These are phyloP conservation scores for Ianthella basta DNA, from an alignment of 37 sponge, comb jelly and placozoan genomes.

Conservation along the genomic window DNA sequence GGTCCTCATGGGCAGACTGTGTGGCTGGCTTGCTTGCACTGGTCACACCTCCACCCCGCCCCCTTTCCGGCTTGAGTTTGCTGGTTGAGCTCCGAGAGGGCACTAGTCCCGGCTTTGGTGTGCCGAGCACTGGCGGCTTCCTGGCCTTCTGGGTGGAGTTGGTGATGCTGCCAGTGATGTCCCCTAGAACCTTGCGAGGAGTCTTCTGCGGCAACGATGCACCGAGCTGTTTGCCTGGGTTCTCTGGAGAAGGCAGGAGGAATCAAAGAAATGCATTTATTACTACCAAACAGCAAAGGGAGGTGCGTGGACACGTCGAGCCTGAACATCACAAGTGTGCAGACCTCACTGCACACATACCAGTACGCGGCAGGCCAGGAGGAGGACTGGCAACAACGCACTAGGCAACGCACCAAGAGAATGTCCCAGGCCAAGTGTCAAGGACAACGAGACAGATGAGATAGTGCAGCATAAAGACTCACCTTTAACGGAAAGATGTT, in stretches of 20 bases:
- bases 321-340: no score
- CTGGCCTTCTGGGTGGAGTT: not conserved
- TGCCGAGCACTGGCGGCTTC: slow-evolving; percentile 4
- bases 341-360: no score
- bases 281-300: not conserved
- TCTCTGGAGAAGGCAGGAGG: not conserved
- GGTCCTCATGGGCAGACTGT: not conserved
- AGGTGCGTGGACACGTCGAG: not conserved
- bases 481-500: no score
- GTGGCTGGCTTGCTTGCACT: no score
- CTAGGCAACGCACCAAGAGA: no score
- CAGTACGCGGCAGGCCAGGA: no score
- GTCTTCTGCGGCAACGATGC: slow-evolving; percentile 18
- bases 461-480: no score
- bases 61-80: not conserved
- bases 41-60: not conserved
- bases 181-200: slow-evolving; percentile 36
- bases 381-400: no score
- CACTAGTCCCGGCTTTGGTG: not conserved
- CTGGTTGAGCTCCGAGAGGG: no score
- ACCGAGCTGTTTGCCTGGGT: not conserved
- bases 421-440: no score
- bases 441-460: no score
- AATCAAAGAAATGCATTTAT: not conserved
- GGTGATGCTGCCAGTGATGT: slow-evolving; percentile 16